Conservation (phyloP, 2,888 invertebrate species). For the Eurois occulta region DNA sequence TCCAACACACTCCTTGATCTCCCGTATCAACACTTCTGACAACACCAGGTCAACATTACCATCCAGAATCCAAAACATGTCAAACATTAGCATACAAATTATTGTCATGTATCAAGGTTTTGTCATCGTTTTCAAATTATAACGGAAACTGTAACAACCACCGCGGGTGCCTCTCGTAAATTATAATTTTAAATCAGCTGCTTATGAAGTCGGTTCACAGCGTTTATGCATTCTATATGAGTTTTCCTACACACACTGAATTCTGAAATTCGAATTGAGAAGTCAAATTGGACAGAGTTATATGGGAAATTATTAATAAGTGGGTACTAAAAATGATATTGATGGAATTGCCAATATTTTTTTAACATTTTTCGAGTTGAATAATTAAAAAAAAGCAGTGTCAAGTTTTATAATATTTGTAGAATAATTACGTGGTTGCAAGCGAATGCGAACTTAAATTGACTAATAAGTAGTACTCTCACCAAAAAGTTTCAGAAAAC, state of each 20-base stretch:
- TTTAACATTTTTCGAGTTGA: neutral
- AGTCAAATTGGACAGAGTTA: slow-evolving; percentile 65
- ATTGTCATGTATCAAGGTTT: slow-evolving; percentile 64
- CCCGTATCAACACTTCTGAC: slow-evolving; percentile 30
- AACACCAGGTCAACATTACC: slow-evolving; percentile 58
- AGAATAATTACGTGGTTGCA: neutral
- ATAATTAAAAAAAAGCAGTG: neutral
- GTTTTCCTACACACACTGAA: slow-evolving; percentile 72
- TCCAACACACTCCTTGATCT: slow-evolving; percentile 20
- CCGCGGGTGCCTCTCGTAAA: slow-evolving; percentile 69
- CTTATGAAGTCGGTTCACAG: slow-evolving; percentile 76
- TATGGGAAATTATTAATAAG: slow-evolving; percentile 51
- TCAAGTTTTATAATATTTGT: neutral
- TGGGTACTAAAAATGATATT: slow-evolving; percentile 15
- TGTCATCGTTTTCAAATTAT: slow-evolving; percentile 65
- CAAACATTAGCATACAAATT: slow-evolving; percentile 65
- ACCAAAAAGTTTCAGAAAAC: neutral
- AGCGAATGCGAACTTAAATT: neutral
- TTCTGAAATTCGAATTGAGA: slow-evolving; percentile 66
- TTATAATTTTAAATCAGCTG: slow-evolving; percentile 83
- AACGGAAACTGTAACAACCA: slow-evolving; percentile 65
- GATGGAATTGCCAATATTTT: neutral
- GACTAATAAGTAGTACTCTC: neutral
- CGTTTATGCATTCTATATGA: slow-evolving; percentile 77
- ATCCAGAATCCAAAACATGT: slow-evolving; percentile 49